A percentile compares a stretch with the other conserved stretches of the same genome.
These are phyloP conservation scores for Bombus fervidus DNA, from an alignment of 1,140 invertebrate species.

Conservation along the genomic window DNA sequence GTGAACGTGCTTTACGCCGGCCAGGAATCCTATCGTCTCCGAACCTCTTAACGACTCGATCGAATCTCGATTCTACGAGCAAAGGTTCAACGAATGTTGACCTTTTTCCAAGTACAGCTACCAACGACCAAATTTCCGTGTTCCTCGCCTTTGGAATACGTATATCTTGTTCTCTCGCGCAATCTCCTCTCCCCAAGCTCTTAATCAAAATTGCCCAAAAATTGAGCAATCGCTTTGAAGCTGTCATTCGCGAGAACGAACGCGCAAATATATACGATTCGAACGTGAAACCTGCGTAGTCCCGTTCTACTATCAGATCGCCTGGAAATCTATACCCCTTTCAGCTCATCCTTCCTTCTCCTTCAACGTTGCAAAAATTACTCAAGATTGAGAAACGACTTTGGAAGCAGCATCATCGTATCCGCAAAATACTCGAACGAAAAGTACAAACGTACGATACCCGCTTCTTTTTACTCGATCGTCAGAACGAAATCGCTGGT, in stretches of 20 bases:
- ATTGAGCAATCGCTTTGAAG: no score
- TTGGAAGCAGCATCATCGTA: no score
- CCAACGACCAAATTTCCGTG: background rate
- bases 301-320: no score
- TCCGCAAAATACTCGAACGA: no score
- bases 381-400: no score
- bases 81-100: background rate
- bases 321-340: no score
- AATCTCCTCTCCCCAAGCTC: background rate
- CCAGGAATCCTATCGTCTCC: constrained; percentile 13
- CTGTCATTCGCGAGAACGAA: no score
- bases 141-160: background rate
- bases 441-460: background rate
- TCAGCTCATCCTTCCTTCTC: no score
- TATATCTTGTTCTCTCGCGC: background rate
- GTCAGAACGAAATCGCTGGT: background rate
- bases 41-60: constrained; percentile 28
- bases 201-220: no score
- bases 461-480: background rate
- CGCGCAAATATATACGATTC: no score
- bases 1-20: constrained; percentile 37
- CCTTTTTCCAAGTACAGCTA: background rate
- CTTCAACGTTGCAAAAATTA: no score
- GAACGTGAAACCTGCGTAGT: no score
- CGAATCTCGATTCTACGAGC: constrained; percentile 18